A percentile compares a stretch with the other conserved stretches of the same genome.
Evolutionary conservation across 2,113 vertebrate species (phyloP).

Genomic region (Notothenia coriiceps): DNA sequence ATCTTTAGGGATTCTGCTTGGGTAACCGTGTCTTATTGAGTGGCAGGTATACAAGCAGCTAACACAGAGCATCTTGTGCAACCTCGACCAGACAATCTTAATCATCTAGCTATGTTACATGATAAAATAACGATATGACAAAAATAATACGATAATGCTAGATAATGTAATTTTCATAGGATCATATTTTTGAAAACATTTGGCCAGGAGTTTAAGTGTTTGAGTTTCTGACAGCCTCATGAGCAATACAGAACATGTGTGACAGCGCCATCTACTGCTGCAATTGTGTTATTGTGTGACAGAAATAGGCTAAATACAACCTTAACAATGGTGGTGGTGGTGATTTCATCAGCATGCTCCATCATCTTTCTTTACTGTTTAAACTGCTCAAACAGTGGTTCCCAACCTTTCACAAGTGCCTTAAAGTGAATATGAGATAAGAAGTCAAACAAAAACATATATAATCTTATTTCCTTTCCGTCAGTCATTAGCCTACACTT

Average conservation of each 20-base stretch:
- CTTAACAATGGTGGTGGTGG: neutral
- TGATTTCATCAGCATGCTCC: neutral
- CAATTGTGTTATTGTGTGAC: neutral
- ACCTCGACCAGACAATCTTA: constrained; percentile 14
- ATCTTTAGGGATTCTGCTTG: constrained; percentile 13
- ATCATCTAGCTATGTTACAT: constrained; percentile 29
- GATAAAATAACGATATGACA: neutral
- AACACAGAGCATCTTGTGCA: constrained; percentile 5
- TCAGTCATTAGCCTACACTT: too few species aligned
- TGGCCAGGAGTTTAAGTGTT: neutral
- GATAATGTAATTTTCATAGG: too few species aligned
- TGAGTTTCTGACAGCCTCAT: neutral
- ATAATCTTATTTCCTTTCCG: neutral
- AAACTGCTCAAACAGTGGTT: neutral
- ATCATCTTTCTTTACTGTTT: neutral
- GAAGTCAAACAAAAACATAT: too few species aligned
- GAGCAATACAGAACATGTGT: constrained; percentile 7
- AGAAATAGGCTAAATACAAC: neutral
- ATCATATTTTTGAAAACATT: constrained; percentile 9
- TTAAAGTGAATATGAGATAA: neutral
- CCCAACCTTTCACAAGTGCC: neutral
- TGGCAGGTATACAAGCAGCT: neutral
- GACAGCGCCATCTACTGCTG: constrained; percentile 65
- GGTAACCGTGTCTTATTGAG: constrained; percentile 16
- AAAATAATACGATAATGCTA: constrained; percentile 1